Evolutionary conservation across 2,797 vertebrate genomes (phyloP).

Genomic region (Hippocampus kuda): DNA sequence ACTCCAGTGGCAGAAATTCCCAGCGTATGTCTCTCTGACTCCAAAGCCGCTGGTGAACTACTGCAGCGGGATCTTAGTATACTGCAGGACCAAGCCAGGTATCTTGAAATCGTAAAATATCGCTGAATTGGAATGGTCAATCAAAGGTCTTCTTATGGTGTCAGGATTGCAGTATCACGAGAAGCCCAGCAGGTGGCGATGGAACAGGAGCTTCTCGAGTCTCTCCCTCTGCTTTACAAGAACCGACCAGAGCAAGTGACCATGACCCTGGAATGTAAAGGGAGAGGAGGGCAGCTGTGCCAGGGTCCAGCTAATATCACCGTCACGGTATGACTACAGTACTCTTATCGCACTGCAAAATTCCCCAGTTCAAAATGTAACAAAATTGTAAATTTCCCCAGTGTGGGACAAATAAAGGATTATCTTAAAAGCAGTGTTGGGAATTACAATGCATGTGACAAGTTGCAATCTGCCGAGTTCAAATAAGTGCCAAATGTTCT

Average conservation of each 20-base stretch:
- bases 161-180: conserved; percentile 81
- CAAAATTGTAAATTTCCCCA: no score
- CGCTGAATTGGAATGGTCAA: background rate
- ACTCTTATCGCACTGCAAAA: background rate
- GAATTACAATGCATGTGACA: no score
- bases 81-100: conserved; percentile 87
- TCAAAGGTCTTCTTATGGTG: background rate
- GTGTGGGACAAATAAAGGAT: no score
- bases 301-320: conserved; percentile 81
- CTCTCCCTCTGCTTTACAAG: conserved; percentile 79
- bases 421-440: no score
- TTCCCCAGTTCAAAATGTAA: no score
- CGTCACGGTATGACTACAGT: conserved; percentile 69
- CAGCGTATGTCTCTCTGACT: conserved; percentile 65
- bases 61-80: conserved; percentile 70
- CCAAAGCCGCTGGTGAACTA: conserved; percentile 70
- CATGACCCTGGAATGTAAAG: conserved; percentile 81
- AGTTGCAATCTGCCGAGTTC: no score
- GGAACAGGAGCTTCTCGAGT: conserved; percentile 82
- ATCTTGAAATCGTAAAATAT: conserved; percentile 17
- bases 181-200: conserved; percentile 91
- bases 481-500: no score
- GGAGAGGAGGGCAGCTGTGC: conserved; percentile 78
- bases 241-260: conserved; percentile 87
- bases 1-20: conserved; percentile 80